phyloP scores from a whole-genome alignment of 2,113 vertebrate species.

The Cercopithecus mona region DNA sequence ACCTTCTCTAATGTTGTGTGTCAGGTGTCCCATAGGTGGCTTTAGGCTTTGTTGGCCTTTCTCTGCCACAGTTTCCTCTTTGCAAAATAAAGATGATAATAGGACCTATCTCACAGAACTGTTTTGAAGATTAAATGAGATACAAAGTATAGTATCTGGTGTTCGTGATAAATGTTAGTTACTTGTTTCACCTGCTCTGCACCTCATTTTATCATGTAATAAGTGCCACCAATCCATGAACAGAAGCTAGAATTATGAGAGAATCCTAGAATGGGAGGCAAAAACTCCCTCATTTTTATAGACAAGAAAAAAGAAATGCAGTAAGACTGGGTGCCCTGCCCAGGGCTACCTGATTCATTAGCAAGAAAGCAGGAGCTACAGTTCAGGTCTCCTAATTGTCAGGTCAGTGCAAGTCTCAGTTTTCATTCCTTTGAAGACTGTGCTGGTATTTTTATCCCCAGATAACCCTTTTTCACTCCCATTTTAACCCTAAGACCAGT shows the following conservation, averaged over 20 bases:
- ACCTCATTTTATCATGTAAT: neutral
- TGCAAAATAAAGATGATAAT: neutral
- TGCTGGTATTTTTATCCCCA: constrained; percentile 20
- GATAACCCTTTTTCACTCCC: neutral
- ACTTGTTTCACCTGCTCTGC: neutral
- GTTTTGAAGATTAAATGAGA: neutral
- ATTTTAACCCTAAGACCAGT: neutral
- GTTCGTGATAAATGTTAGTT: neutral
- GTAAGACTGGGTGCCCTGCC: neutral
- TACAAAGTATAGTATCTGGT: neutral
- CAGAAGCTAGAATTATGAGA: neutral
- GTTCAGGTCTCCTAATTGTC: neutral
- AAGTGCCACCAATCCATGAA: neutral
- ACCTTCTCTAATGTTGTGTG: neutral
- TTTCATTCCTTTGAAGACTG: constrained; percentile 51
- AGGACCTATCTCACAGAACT: neutral
- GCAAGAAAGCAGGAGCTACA: neutral
- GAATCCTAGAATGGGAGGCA: neutral
- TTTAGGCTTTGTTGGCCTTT: neutral
- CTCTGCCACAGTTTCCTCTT: constrained; percentile 6
- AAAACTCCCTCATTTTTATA: neutral
- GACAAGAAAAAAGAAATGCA: neutral
- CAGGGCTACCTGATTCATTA: neutral
- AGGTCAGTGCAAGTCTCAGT: neutral
- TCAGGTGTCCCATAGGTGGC: neutral